Percentiles rank a stretch among this genome's conserved stretches.
Evolutionary conservation across 2,113 vertebrate genomes (phyloP).

Genomic region (Pygoscelis antarcticus): DNA sequence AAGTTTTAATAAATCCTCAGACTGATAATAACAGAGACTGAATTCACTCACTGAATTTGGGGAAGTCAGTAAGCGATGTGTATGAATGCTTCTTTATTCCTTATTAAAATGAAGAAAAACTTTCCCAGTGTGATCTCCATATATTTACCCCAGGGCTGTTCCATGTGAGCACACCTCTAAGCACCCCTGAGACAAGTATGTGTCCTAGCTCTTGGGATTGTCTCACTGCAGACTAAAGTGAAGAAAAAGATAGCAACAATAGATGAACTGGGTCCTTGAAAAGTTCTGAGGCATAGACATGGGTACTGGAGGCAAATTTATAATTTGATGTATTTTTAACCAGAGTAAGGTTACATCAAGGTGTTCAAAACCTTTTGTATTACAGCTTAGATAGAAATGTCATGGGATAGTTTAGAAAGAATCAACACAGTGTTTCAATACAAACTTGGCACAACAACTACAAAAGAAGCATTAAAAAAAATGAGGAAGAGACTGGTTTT

Average conservation of each 20-base stretch:
- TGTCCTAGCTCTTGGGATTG: background rate
- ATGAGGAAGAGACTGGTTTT: background rate
- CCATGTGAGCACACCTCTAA: background rate
- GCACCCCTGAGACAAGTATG: background rate
- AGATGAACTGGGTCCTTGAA: background rate
- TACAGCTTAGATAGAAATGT: background rate
- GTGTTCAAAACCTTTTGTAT: background rate
- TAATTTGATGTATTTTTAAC: background rate
- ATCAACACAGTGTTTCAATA: background rate
- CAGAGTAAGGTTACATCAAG: background rate
- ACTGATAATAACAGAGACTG: background rate
- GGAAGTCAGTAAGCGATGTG: background rate
- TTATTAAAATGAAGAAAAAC: background rate
- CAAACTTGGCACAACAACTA: background rate
- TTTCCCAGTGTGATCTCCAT: background rate
- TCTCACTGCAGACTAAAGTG: background rate
- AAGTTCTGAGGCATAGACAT: background rate
- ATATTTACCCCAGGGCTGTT: background rate
- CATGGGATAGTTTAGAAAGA: background rate
- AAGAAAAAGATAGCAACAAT: background rate
- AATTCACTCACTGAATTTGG: background rate
- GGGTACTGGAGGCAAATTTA: background rate
- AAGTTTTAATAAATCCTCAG: background rate
- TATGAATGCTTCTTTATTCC: background rate
- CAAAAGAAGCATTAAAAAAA: background rate